phyloP scores from a whole-genome alignment of 2,113 vertebrate species.

The Sakesphorus luctuosus region DNA sequence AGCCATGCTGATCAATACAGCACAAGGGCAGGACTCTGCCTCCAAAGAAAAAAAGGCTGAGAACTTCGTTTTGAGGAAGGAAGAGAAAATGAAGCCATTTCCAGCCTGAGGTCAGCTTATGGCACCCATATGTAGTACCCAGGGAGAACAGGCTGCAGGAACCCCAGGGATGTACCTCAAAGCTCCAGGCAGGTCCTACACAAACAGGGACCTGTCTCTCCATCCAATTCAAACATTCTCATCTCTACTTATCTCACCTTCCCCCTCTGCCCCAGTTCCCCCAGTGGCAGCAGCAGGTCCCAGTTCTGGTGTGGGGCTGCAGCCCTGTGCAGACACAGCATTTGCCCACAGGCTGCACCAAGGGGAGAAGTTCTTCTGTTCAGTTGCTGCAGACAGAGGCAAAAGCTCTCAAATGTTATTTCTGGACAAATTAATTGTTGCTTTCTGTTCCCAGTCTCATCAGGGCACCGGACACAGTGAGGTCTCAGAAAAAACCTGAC shows the following conservation, averaged over 20 bases:
- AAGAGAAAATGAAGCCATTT: neutral
- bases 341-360: neutral
- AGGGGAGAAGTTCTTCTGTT: neutral
- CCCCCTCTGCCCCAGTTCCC: neutral
- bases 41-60: neutral
- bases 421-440: neutral
- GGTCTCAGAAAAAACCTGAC: neutral
- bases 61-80: neutral
- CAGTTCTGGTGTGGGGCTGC: neutral
- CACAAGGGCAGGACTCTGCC: neutral
- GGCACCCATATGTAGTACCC: accelerated
- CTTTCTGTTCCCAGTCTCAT: neutral
- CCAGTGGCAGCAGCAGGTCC: neutral
- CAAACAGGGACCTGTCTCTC: neutral
- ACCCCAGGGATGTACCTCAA: neutral
- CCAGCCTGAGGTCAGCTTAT: neutral
- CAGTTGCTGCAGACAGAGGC: neutral
- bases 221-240: neutral
- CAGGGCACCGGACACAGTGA: neutral
- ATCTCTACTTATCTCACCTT: neutral
- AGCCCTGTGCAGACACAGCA: neutral
- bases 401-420: neutral
- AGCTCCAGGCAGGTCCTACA: neutral
- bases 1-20: neutral
- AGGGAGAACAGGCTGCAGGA: neutral